A percentile compares a stretch with the other conserved stretches of the same genome.
These are phyloP conservation scores for Chydorus sphaericus DNA, from an alignment of 2,888 invertebrate genomes.

Conservation along the genomic window DNA sequence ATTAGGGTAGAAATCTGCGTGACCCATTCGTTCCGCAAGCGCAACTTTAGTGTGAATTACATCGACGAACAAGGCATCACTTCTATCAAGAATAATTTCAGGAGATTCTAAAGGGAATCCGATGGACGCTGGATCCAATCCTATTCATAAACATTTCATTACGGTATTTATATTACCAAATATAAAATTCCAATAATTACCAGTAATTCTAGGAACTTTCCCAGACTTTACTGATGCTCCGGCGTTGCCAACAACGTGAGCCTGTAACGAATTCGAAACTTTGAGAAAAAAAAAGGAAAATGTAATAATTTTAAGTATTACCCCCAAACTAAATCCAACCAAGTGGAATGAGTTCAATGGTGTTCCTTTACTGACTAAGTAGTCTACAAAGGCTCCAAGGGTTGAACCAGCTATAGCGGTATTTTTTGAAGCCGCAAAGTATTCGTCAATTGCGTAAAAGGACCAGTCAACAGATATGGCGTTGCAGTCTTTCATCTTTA, in stretches of 20 bases:
- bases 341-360: slow-evolving; percentile 40
- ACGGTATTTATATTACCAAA: background rate
- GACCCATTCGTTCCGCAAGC: background rate
- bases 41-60: slow-evolving; percentile 5
- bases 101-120: background rate
- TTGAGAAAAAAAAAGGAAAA: too few species aligned
- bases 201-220: slow-evolving; percentile 9
- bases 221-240: slow-evolving; percentile 26
- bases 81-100: background rate
- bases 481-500: slow-evolving; percentile 41
- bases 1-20: slow-evolving; percentile 1
- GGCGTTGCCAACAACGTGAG: slow-evolving; percentile 47
- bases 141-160: background rate
- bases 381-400: slow-evolving; percentile 42
- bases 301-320: background rate
- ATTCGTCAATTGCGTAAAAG: slow-evolving; percentile 43
- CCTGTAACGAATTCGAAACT: slow-evolving; percentile 24
- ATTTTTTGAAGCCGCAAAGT: slow-evolving; percentile 41
- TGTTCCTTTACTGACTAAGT: slow-evolving; percentile 40
- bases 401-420: slow-evolving; percentile 44
- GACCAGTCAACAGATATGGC: slow-evolving; percentile 42
- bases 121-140: background rate
- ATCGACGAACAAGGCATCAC: slow-evolving; percentile 2
- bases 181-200: background rate
- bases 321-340: slow-evolving; percentile 44